Evolutionary conservation across 1,140 invertebrate species (phyloP).

Genomic region (Catajapyx aquilonaris): DNA sequence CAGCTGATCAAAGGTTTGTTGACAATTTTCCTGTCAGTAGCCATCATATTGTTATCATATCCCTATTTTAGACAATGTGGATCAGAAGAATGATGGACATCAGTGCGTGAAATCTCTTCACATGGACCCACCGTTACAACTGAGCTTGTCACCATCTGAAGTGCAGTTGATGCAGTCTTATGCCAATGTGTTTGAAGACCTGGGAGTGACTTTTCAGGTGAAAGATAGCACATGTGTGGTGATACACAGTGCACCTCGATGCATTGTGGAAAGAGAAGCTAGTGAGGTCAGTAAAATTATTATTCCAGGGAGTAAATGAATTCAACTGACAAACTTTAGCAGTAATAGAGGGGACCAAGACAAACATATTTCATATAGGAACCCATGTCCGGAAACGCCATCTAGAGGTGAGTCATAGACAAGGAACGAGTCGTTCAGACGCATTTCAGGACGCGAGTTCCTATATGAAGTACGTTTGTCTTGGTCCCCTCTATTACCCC

Average conservation of each 20-base stretch:
- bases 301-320: too few relatives aligned
- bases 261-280: constrained; percentile 12
- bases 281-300: constrained; percentile 13
- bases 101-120: constrained; percentile 9
- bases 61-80: constrained; percentile 10
- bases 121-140: constrained; percentile 15
- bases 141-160: constrained; percentile 19
- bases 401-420: too few relatives aligned
- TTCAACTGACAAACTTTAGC: too few relatives aligned
- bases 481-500: too few relatives aligned
- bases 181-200: constrained; percentile 16
- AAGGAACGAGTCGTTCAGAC: too few relatives aligned
- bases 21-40: constrained; percentile 6
- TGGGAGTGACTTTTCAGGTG: constrained; percentile 16
- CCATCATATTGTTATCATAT: constrained; percentile 11
- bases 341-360: too few relatives aligned
- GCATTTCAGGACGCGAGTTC: too few relatives aligned
- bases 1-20: constrained; percentile 22
- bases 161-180: constrained; percentile 20
- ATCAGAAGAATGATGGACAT: constrained; percentile 9
- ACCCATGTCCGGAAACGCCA: too few relatives aligned
- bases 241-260: constrained; percentile 13
- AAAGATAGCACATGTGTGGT: constrained; percentile 6
- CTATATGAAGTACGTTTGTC: too few relatives aligned
- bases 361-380: too few relatives aligned